Conservation (phyloP, 2,797 vertebrate species). For the Chiloscyllium punctatum region DNA sequence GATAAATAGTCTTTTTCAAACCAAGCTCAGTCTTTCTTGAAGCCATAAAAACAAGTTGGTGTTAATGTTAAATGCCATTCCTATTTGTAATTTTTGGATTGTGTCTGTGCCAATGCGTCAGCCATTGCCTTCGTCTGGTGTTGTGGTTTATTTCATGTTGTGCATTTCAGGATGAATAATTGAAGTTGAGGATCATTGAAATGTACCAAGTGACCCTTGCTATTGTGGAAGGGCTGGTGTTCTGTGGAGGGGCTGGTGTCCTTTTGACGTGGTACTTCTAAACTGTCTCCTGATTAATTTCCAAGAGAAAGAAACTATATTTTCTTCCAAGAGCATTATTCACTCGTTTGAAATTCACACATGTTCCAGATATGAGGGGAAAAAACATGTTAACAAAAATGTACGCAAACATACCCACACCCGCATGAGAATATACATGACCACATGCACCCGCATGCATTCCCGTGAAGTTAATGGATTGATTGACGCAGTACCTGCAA, state of each 20-base stretch:
- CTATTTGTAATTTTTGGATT: not conserved
- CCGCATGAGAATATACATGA: no score
- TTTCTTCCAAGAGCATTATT: not conserved
- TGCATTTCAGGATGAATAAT: conserved; percentile 5
- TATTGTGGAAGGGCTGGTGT: not conserved
- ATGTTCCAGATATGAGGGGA: not conserved
- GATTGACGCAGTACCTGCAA: not conserved
- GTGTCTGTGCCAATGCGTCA: not conserved
- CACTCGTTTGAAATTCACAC: not conserved
- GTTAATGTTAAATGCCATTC: not conserved
- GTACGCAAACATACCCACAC: not conserved
- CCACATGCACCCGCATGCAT: not conserved
- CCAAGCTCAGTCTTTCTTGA: not conserved
- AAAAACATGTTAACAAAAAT: not conserved
- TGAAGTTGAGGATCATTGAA: not conserved
- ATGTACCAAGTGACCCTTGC: not conserved
- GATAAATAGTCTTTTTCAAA: not conserved
- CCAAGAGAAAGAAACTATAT: not conserved
- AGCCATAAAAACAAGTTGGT: not conserved
- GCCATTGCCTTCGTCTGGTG: not conserved
- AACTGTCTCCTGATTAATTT: not conserved
- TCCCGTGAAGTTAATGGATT: not conserved
- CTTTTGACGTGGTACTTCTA: not conserved
- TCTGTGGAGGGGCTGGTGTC: not conserved
- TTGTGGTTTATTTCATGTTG: not conserved